Evolutionary conservation across 2,888 invertebrate species (phyloP).

Genomic region (Drosophila putrida): DNA sequence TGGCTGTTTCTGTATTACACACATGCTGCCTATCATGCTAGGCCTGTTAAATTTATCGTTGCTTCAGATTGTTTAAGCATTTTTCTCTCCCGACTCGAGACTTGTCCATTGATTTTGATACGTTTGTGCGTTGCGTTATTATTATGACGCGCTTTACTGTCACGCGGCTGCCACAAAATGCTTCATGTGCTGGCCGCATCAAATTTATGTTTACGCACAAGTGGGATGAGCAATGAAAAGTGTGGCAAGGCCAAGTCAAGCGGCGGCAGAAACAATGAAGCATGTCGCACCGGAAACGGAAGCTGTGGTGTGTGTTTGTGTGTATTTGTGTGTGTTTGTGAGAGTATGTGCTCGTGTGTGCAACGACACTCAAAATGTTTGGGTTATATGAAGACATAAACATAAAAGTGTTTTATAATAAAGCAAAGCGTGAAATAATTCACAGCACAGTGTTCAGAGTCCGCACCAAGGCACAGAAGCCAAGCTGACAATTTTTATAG

Average conservation of each 20-base stretch:
- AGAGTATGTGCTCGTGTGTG: conserved; percentile 25
- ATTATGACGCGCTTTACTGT: conserved; percentile 79
- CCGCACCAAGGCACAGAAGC: conserved; percentile 47
- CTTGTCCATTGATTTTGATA: conserved; percentile 60
- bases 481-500: conserved; percentile 81
- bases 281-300: conserved; percentile 69
- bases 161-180: conserved; percentile 60
- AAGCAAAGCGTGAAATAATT: conserved; percentile 82
- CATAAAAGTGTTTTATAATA: conserved; percentile 82
- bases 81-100: conserved; percentile 19
- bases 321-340: conserved; percentile 25
- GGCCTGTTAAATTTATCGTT: conserved; percentile 19
- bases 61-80: conserved; percentile 9
- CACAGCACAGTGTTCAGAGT: conserved; percentile 58
- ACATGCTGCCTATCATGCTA: not conserved
- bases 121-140: conserved; percentile 48
- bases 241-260: conserved; percentile 37
- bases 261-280: conserved; percentile 58
- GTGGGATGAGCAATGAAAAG: conserved; percentile 71
- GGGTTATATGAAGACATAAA: conserved; percentile 79
- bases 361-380: conserved; percentile 71
- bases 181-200: conserved; percentile 59
- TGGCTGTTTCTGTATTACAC: not conserved
- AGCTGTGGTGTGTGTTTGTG: conserved; percentile 30
- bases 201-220: conserved; percentile 78